phyloP scores from a whole-genome alignment of 2,113 vertebrate genomes.

The Actenoides lindsayi region DNA sequence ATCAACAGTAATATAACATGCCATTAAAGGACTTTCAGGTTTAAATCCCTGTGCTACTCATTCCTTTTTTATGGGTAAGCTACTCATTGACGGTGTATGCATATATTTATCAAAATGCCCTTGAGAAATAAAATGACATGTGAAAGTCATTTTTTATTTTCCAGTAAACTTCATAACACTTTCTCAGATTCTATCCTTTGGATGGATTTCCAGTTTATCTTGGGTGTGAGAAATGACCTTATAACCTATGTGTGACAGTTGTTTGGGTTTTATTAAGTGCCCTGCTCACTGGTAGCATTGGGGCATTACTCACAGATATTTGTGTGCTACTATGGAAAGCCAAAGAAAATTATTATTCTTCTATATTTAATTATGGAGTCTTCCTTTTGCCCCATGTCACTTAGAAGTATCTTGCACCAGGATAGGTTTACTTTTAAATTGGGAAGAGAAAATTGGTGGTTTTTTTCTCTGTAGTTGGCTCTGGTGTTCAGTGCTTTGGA shows the following conservation, averaged over 20 bases:
- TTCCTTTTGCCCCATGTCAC: slow-evolving; percentile 52
- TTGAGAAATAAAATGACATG: slow-evolving; percentile 74
- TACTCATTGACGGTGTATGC: slow-evolving; percentile 1
- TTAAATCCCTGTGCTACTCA: neutral
- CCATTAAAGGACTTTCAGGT: slow-evolving; percentile 25
- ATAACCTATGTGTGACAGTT: slow-evolving; percentile 78
- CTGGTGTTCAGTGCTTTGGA: neutral
- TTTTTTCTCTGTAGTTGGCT: neutral
- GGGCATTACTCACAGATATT: slow-evolving; percentile 75
- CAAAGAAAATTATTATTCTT: slow-evolving; percentile 73
- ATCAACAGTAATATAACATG: neutral
- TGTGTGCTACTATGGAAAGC: slow-evolving; percentile 56
- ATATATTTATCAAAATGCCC: slow-evolving; percentile 70
- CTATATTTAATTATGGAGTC: slow-evolving; percentile 56
- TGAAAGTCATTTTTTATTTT: slow-evolving; percentile 76
- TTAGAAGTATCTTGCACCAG: slow-evolving; percentile 27
- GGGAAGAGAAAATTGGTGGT: neutral
- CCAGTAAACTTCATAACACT: slow-evolving; percentile 66
- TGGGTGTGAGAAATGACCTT: slow-evolving; percentile 79
- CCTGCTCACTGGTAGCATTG: slow-evolving; percentile 57
- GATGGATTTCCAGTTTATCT: slow-evolving; percentile 77
- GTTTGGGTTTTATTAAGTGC: slow-evolving; percentile 79
- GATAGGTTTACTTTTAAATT: neutral
- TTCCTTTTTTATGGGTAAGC: neutral
- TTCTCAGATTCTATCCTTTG: slow-evolving; percentile 58